Conservation (phyloP, 1,140 invertebrate species). For the Tetramorium parvispinum region DNA sequence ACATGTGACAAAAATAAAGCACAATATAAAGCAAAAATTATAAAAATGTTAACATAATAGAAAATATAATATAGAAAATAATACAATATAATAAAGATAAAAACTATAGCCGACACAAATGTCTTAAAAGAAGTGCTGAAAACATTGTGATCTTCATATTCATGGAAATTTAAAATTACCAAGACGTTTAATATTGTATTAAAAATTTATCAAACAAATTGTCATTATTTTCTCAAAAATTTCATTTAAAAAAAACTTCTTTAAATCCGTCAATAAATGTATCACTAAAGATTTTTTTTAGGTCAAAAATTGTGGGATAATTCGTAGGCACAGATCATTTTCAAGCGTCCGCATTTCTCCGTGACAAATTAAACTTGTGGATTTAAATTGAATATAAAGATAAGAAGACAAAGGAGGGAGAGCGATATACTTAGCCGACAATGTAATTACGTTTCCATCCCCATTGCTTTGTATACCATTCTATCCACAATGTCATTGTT, state of each 20-base stretch:
- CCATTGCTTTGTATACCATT: constrained; percentile 43
- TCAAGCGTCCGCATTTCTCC: neutral
- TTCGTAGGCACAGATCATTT: neutral
- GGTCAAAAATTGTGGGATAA: neutral
- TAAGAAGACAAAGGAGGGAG: constrained; percentile 27
- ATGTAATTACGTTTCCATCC: constrained; percentile 46
- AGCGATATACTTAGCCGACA: constrained; percentile 32
- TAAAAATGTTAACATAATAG: constrained; percentile 1
- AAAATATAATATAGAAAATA: neutral
- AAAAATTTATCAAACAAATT: neutral
- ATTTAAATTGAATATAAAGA: constrained; percentile 55
- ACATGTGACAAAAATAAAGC: neutral
- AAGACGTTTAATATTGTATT: neutral
- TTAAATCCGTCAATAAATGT: neutral
- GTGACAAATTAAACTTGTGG: constrained; percentile 29
- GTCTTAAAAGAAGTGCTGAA: neutral
- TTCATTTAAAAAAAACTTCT: neutral
- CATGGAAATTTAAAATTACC: neutral
- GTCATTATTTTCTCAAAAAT: neutral
- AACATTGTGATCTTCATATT: neutral
- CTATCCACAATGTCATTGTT: constrained; percentile 31
- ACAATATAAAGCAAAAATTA: neutral
- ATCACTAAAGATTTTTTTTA: neutral
- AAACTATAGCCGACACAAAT: neutral
- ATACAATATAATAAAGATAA: neutral